Conservation (phyloP, 2,888 invertebrate species). For the Oscheius sp. region DNA sequence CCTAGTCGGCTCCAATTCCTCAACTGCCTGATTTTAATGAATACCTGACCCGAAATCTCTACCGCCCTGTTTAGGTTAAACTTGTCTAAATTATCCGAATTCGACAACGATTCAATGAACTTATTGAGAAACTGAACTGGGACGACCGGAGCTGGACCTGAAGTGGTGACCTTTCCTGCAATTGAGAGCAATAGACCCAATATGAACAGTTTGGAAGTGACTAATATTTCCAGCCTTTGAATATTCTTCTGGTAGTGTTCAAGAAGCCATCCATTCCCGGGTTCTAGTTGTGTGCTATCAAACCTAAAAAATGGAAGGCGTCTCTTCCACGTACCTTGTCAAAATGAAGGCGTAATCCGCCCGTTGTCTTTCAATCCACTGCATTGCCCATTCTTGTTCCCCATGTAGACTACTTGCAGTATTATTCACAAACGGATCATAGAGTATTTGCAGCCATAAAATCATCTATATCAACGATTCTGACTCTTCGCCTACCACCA, state of each 20-base stretch:
- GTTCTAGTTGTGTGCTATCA: background rate
- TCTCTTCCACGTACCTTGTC: background rate
- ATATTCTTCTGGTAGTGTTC: background rate
- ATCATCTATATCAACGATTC: background rate
- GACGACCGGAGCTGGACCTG: background rate
- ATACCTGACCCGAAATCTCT: background rate
- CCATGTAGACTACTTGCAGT: background rate
- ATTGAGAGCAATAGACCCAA: too few relatives aligned
- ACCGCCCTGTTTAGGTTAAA: background rate
- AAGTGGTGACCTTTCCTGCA: background rate
- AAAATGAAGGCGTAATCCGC: conserved; percentile 12
- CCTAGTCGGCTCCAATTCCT: background rate
- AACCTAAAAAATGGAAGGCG: background rate
- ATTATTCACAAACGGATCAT: background rate
- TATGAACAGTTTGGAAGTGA: too few relatives aligned
- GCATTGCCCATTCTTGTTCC: conserved; percentile 4
- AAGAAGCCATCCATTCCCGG: background rate
- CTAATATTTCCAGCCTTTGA: background rate
- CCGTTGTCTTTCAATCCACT: background rate
- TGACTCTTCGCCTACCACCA: background rate
- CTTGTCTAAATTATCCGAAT: background rate
- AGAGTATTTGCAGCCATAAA: conserved; percentile 3
- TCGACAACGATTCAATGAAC: background rate
- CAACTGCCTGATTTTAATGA: background rate
- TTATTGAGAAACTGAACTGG: background rate